Evolutionary conservation across 2,888 invertebrate genomes (phyloP).

Genomic region (Teleiodes luculella): DNA sequence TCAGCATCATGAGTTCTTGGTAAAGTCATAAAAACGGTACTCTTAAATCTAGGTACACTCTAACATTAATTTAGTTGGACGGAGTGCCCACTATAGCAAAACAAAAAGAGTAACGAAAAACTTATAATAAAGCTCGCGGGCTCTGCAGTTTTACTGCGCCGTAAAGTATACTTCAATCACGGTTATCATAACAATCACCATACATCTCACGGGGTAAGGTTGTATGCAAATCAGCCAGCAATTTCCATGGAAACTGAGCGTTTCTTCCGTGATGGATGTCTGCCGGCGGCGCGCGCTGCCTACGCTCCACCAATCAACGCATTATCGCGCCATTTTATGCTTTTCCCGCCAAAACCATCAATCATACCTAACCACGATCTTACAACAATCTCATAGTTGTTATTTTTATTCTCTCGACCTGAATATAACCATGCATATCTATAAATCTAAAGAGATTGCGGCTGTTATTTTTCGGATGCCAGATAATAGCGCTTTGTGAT

Average conservation of each 20-base stretch:
- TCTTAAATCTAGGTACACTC: too few relatives aligned
- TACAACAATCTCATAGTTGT: conserved; percentile 39
- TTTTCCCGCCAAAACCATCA: conserved; percentile 43
- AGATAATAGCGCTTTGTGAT: conserved; percentile 53
- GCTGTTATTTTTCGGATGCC: conserved; percentile 52
- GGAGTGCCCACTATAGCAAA: too few relatives aligned
- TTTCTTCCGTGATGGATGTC: conserved; percentile 42
- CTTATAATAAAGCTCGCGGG: conserved; percentile 5
- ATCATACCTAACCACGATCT: conserved; percentile 35
- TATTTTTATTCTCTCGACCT: conserved; percentile 37
- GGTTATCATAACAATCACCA: conserved; percentile 12
- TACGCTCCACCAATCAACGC: conserved; percentile 39
- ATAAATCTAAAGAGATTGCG: conserved; percentile 50
- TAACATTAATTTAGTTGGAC: too few relatives aligned
- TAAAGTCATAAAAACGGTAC: too few relatives aligned
- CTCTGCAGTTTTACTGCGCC: not conserved
- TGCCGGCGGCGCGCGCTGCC: conserved; percentile 29
- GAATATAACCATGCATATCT: conserved; percentile 34
- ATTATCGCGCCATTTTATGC: conserved; percentile 50
- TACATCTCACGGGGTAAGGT: conserved; percentile 35
- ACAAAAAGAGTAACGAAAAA: too few relatives aligned
- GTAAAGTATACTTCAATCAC: conserved; percentile 10
- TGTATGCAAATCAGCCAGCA: conserved; percentile 45
- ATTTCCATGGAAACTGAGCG: conserved; percentile 48
- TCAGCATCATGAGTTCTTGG: too few relatives aligned